Base-by-base conservation (phyloP, 1,140 invertebrate species). In the Temnothorax longispinosus region DNA sequence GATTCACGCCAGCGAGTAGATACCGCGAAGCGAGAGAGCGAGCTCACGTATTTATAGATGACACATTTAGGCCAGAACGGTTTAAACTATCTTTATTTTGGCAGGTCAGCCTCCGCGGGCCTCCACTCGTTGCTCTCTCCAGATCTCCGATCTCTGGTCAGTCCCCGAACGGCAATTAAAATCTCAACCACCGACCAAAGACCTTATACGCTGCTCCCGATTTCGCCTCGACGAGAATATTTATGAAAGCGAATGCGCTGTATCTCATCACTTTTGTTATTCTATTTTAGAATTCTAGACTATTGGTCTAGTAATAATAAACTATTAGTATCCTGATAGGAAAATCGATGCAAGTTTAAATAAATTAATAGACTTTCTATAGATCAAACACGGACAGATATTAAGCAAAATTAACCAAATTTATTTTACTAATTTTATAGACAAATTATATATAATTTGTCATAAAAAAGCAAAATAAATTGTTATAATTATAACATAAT, bases 31-130 rank as follows among this genome's bases (percentile, higher is more conserved):
- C 62, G 32, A 80, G 71, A 86, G 50, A 80, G 52, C 84, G 86
- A 86, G 88, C 91, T 91, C 64, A 69, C 71, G 91, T 95, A 95
- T 95, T 95, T 94, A 93, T 94, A 95, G 94, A 94, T 94, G 94
- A 92, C 94, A 94, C 93, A 95, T 95, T 94, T 95, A 94, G 91
- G 91, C 91, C 92, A 87, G 92, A 91, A 93, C 89, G 71, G 92
- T 88, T 92, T 86, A 87, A 91, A 91, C 90, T 92, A 85, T 93
- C 91, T 94, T 93, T 92, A 93, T 93, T 93, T 94, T 92, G 91
- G 90, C 92, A 91, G 87, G 47, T 78, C 86, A 58, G 67, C 35
- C 81, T 82, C 89, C 89, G 52, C 67, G 50, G n/a, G 18, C 18
- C 60, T 60, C 60, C 62, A 56, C 71, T 58, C n/a, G 15, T 0